phyloP scores from a whole-genome alignment of 1,140 invertebrate genomes.

The Diorhabda elongata region DNA sequence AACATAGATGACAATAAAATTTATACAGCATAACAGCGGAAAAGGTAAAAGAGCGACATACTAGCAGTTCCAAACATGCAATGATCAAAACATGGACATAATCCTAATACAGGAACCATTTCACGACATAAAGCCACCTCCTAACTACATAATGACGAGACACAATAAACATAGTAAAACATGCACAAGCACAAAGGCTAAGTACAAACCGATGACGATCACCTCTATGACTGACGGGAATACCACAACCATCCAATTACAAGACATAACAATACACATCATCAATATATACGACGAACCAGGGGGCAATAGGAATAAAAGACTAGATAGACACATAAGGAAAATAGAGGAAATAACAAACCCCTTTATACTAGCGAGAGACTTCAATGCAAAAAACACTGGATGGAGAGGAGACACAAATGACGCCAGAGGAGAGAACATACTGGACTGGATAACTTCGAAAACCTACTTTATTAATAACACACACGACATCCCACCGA shows the following conservation, averaged over 20 bases:
- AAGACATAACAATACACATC: neutral
- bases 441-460: neutral
- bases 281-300: slow-evolving; percentile 5
- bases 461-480: neutral
- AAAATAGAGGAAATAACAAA: too few relatives aligned
- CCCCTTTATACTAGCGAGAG: neutral
- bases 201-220: too few relatives aligned
- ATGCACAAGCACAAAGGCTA: too few relatives aligned
- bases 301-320: neutral
- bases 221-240: neutral
- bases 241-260: neutral
- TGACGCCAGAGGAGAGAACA: too few relatives aligned
- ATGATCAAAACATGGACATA: neutral
- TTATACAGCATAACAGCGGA: neutral
- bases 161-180: too few relatives aligned
- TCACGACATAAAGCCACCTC: too few relatives aligned
- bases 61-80: neutral
- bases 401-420: too few relatives aligned
- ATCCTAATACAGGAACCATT: neutral
- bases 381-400: slow-evolving; percentile 7
- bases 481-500: neutral
- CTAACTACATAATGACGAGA: too few relatives aligned
- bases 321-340: too few relatives aligned
- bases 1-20: too few relatives aligned
- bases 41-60: neutral